Evolutionary conservation across 2,888 invertebrate species (phyloP), one percentile per base, ranked within the genome.

Genomic region (Catocala fraxini): DNA sequence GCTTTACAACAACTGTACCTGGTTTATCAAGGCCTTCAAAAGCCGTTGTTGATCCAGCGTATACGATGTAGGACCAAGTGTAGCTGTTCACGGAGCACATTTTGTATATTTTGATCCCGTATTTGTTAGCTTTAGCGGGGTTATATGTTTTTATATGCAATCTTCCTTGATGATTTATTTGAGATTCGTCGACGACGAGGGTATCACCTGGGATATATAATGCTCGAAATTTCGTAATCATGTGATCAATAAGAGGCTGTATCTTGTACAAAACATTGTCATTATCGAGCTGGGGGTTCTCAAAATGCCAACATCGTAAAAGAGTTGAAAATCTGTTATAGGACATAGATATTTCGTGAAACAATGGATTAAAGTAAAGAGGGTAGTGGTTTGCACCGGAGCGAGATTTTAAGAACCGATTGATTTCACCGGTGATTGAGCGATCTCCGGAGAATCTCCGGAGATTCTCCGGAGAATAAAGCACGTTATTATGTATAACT

Each of bases 221-320:
- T 62, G 45, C 25, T 33, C 62, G 57, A 65, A 65, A 65, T 47
- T 58, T 51, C 25, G 13, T 11, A 51, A 59, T 47, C 55, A 64
- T 54, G 12, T 65, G 39, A 58, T 58, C 53, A 35, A 59, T 46
- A 35, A 57, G 58, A 6, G 60, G 60, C 46, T 67, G 63, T 57
- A 63, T 67, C 42, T 56, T 56, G 43, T 61, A 67, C 63, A 67
- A 63, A 60, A 63, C 55, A 51, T 63, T 51, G 42, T 55, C 57
- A 60, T 63, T 63, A 54, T 63, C 63, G 41, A 61, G 60, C 51
- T 64, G 67, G 13, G 51, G 53, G 56, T 68, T 51, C 46, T 60
- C 58, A 51, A 67, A 67, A 67, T 63, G 63, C 58, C 66, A 66
- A 51, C 57, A 66, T 41, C 59, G 59, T 51, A 65, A 56, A 51